Evolutionary conservation across 2,888 invertebrate genomes (phyloP), one percentile per base, ranked within the genome.

Genomic region (Poecilobothrus nobilitatus): DNA sequence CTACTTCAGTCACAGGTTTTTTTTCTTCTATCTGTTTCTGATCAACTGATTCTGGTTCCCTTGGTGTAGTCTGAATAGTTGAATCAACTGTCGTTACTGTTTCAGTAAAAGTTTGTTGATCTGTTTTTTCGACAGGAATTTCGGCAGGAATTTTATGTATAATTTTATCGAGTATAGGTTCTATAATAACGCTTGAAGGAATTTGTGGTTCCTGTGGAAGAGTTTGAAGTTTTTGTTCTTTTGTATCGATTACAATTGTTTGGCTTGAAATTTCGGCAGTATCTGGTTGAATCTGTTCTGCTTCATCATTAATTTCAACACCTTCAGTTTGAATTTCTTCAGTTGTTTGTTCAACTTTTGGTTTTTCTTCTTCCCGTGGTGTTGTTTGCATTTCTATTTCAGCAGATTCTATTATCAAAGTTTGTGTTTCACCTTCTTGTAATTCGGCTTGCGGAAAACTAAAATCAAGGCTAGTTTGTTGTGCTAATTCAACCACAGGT

Each of bases 301-400:
- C 74, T 63, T 76, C 78, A 1, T 76, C 76, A 69, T 73, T 73
- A n/a, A 76, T 76, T 69, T 76, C 75, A 0, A 73, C 72, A 12
- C 68, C 73, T 20, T 85, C 83, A 4, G 83, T 83, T 75, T 86
- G 86, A 15, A 84, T 82, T 70, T 83, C 72, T 78, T 82, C 70
- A 80, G 84, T 77, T 81, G 83, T 69, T 80, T 82, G 71, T 80
- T 81, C 61, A 77, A 82, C 75, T 83, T 53, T 62, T 6, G 68
- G 66, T 44, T n/a, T 44, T 74, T 62, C 79, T 69, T 73, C 73
- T 27, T 70, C 70, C 15, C 74, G 68, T 1, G 77, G 75, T 15
- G 76, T 75, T 21, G 79, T 78, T 74, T 82, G 82, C 3, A 76
- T 75, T 70, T 82, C 81, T 0, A 79, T 79, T 72, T 84, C 84